Conservation (phyloP, 2,888 invertebrate species). For the Bombylius major region DNA sequence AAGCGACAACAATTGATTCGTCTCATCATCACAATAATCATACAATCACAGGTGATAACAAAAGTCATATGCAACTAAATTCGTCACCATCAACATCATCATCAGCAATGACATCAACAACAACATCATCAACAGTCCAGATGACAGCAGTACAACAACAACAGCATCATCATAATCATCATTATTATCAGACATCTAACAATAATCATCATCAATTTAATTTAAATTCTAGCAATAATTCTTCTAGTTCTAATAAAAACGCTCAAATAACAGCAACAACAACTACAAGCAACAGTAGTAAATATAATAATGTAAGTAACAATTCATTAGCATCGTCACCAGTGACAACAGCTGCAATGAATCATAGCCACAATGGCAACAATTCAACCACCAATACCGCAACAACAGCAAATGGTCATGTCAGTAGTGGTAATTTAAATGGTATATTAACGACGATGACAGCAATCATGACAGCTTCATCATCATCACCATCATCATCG, state of each 20-base stretch:
- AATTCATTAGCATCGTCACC: neutral
- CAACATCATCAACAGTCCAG: neutral
- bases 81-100: neutral
- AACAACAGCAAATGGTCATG: conserved; percentile 17
- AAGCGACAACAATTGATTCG: conserved; percentile 15
- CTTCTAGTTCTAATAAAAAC: conserved; percentile 19
- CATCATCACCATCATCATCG: conserved; percentile 10
- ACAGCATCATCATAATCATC: neutral
- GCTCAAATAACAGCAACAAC: conserved; percentile 16
- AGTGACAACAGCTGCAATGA: neutral
- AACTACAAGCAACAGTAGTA: conserved; percentile 3
- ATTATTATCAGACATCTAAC: conserved; percentile 9
- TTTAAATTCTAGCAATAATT: conserved; percentile 18
- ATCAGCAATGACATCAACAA: conserved; percentile 8
- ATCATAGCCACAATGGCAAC: conserved; percentile 7
- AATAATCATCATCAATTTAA: conserved; percentile 17
- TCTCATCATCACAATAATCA: conserved; percentile 14
- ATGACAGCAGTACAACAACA: conserved; percentile 14
- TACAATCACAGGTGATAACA: conserved; percentile 6
- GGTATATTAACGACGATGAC: conserved; percentile 19
- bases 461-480: conserved; percentile 18
- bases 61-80: neutral
- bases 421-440: conserved; percentile 18
- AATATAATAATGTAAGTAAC: conserved; percentile 6
- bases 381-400: neutral